Base-by-base conservation (phyloP, 1,140 invertebrate genomes). In the Aculops lycopersici region DNA sequence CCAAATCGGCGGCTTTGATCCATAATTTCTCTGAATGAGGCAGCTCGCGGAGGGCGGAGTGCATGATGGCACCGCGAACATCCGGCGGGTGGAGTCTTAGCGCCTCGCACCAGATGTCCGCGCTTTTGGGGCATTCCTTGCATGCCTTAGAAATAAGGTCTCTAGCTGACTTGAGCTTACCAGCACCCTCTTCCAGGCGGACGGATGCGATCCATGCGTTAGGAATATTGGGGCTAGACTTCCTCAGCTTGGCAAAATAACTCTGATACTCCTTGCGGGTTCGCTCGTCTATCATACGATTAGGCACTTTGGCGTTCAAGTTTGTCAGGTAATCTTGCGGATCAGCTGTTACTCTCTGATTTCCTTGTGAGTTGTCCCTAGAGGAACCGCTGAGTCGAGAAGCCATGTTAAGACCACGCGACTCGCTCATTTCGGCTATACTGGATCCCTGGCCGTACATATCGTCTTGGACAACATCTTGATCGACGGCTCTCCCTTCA, bases 171-270 rank as follows among this genome's bases (percentile, higher is more conserved):
- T 97, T 88, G 2, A 95, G 65, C 60, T 95, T 97, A n/a, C 88
- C 90, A 13, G 84, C 94, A 0, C 95, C 84, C 67, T 97, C 88
- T 58, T 98, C 92, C 15, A 98, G 61, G 47, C 84, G 65, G n/a
- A 88, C 90, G 41, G 86, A 94, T 5, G 90, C 90, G 50, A 98
- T 88, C 92, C 92, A 98, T 3, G 86, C 92, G 15, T 88, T 86
- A 16, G 88, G 83, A 66, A 95, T 88, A 56, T 90, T 90, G 0
- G 88, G 90, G 66, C 97, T 97, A 0, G 88, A 97, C 59, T 98
- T 90, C 38, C 90, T 62, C 0, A 98, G 84, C 36, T 84, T 94
- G 54, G 97, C 97, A 2, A 98, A 55, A 13, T 98, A 58, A n/a
- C 94, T 57, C 43, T 90, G 63, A 1, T 86, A 88, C 58, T 97